Evolutionary conservation across 2,888 invertebrate genomes (phyloP).

Genomic region (Apeira syringaria): DNA sequence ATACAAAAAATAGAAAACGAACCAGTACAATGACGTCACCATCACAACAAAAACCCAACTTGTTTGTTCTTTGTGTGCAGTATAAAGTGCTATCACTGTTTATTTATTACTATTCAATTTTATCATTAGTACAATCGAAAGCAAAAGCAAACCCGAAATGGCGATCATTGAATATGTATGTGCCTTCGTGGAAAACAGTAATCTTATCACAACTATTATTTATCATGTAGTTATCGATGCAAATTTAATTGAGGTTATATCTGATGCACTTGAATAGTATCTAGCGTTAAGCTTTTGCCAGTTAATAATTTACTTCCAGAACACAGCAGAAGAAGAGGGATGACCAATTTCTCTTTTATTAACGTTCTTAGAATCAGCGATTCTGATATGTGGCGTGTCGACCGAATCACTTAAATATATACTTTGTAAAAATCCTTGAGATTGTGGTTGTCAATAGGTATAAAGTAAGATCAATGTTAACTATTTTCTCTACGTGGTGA

Average conservation of each 20-base stretch:
- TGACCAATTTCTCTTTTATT: too few relatives aligned
- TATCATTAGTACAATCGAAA: constrained; percentile 15
- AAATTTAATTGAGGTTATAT: constrained; percentile 23
- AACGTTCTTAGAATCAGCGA: too few relatives aligned
- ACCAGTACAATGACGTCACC: background rate
- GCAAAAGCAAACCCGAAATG: constrained; percentile 13
- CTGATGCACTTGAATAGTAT: constrained; percentile 13
- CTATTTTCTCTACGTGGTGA: too few relatives aligned
- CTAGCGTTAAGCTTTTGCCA: too few relatives aligned
- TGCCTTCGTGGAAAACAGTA: constrained; percentile 27
- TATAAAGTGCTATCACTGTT: constrained; percentile 8
- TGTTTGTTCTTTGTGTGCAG: background rate
- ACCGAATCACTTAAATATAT: too few relatives aligned
- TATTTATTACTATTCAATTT: constrained; percentile 15
- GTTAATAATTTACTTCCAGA: too few relatives aligned
- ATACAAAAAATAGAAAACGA: too few relatives aligned
- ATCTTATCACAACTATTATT: constrained; percentile 39
- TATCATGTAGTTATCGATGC: constrained; percentile 31
- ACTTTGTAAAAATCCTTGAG: too few relatives aligned
- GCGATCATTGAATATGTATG: constrained; percentile 22
- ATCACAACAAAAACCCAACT: background rate
- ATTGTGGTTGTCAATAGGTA: too few relatives aligned
- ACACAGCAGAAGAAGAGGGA: too few relatives aligned
- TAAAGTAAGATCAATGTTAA: too few relatives aligned
- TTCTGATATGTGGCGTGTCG: too few relatives aligned